Evolutionary conservation across 37 sponge, comb jelly and placozoan genomes (phyloP).

Genomic region (Oopsacas minuta): DNA sequence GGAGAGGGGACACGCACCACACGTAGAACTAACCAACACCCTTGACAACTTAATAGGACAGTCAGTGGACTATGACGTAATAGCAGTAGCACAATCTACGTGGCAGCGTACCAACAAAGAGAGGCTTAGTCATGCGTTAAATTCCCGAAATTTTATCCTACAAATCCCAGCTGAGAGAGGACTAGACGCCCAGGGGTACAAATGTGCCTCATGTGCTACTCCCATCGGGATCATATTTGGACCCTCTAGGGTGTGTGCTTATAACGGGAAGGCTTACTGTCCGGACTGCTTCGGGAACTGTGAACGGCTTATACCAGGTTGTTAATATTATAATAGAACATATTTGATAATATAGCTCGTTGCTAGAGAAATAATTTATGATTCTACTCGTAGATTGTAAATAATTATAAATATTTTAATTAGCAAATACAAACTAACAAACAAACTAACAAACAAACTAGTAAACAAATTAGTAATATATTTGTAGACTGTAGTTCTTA

Average conservation of each 20-base stretch:
- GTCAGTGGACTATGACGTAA: slow-evolving; percentile 14
- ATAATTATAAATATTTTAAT: too few species aligned
- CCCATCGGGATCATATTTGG: slow-evolving; percentile 17
- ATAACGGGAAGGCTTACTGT: slow-evolving; percentile 1
- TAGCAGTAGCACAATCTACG: not conserved
- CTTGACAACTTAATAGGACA: not conserved
- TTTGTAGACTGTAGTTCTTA: too few species aligned
- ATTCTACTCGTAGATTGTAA: too few species aligned
- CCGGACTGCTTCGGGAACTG: slow-evolving; percentile 10
- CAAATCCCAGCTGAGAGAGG: not conserved
- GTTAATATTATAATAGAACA: not conserved
- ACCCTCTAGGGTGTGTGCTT: not conserved
- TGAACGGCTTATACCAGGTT: not conserved
- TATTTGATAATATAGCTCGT: too few species aligned
- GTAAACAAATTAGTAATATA: too few species aligned
- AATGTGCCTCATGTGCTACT: not conserved
- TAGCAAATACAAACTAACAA: too few species aligned
- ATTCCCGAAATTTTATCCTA: slow-evolving; percentile 1
- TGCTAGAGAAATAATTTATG: too few species aligned
- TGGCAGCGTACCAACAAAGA: not conserved
- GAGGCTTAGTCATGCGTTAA: not conserved
- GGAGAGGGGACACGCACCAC: not conserved
- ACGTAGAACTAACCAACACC: not conserved
- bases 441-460: too few species aligned
- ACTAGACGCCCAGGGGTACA: slow-evolving; percentile 10